phyloP scores from a whole-genome alignment of 2,797 vertebrate species.

The Acrocephalus scirpaceus region DNA sequence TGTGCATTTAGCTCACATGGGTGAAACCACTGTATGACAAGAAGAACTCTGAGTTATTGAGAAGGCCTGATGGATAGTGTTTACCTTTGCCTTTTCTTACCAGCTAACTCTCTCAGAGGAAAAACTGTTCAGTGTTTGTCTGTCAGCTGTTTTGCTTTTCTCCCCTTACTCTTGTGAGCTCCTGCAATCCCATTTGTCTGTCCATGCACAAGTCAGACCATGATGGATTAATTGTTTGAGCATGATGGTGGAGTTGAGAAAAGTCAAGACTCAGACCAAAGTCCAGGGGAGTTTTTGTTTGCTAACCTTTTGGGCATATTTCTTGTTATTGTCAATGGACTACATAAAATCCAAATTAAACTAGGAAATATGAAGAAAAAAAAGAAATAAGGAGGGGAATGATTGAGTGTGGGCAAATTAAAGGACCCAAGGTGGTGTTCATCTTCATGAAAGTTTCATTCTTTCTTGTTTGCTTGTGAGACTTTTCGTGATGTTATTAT shows the following conservation, averaged over 20 bases:
- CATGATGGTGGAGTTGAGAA: not conserved
- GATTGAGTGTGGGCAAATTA: not conserved
- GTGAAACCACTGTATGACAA: not conserved
- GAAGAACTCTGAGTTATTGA: not conserved
- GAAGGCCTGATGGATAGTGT: not conserved
- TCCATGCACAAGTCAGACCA: not conserved
- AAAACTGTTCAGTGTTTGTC: not conserved
- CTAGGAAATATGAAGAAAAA: not conserved
- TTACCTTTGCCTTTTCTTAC: not conserved
- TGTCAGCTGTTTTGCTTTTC: not conserved
- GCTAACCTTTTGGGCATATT: not conserved
- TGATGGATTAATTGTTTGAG: not conserved
- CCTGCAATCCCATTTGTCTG: not conserved
- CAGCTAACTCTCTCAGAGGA: not conserved
- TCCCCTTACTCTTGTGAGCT: not conserved
- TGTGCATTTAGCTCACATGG: not conserved
- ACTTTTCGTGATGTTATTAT: not conserved
- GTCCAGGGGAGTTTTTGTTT: not conserved
- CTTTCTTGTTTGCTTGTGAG: not conserved
- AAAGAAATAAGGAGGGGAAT: not conserved
- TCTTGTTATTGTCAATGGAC: not conserved
- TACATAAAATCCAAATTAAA: not conserved
- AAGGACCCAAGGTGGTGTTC: not conserved
- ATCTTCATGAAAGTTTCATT: not conserved
- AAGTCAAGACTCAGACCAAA: not conserved